Base-by-base conservation (phyloP, 2,888 invertebrate genomes). In the Ernsta delagoae region DNA sequence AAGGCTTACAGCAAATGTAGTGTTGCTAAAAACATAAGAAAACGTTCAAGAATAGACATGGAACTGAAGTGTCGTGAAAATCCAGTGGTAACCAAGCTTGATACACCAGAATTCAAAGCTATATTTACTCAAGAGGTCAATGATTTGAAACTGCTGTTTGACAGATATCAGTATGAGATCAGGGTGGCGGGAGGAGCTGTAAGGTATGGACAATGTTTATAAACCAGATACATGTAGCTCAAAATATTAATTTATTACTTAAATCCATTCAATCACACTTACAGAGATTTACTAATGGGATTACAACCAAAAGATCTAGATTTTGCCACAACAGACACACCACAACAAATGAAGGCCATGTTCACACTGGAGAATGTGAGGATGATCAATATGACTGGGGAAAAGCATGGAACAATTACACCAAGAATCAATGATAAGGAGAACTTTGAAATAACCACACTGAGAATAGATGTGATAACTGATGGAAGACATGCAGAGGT, bases 181-280 rank as follows among this genome's bases (percentile, higher is more conserved):
- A 94, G 99, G 76, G 96, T 99, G 71, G 99, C 99, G 53, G 99
- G 99, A 59, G 99, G 99, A 5, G 99, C 99, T 16, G 99, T 99
- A 0, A 95, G 97, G 92, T 95, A 56, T 61, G 53, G n/a, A 45
- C 45, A 45, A 5, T n/a, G n/a, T 45, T n/a, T 24, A 24, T 24
- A 1, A 24, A 24, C 3, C 24, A 24, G 24, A 24, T 24, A 24
- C 24, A 24, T 24, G 3, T 24, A 9, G 43, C 41, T 41, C 41
- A 8, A 41, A 41, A 41, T 41, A 41, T 41, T 36, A 36, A 36
- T 36, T 36, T 5, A 6, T 4, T 36, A 36, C 36, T 36, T 36
- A 5, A 36, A 36, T 41, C 41, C 8, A n/a, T 68, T 59, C 4
- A 39, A 57, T 1, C 12, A 57, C 6, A 34, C 1, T 41, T 60